Conservation (phyloP, 2,888 invertebrate species). For the Pachliopta kotzebuea region DNA sequence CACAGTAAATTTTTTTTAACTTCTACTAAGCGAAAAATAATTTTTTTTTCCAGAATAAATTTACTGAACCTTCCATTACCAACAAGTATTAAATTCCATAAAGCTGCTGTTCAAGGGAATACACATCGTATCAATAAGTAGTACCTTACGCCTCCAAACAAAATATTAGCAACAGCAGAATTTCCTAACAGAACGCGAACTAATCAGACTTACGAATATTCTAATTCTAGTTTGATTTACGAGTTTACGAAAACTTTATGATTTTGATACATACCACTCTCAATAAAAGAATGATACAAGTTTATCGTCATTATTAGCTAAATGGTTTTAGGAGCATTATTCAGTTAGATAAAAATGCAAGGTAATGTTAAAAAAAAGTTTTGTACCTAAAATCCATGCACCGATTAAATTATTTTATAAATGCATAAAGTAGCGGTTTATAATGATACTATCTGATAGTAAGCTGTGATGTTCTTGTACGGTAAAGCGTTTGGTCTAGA, state of each 20-base stretch:
- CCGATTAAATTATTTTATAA: too few species aligned
- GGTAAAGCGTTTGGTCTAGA: too few species aligned
- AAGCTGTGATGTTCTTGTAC: too few species aligned
- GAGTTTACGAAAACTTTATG: background rate
- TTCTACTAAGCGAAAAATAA: slow-evolving; percentile 22
- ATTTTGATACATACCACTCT: background rate
- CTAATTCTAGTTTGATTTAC: slow-evolving; percentile 16
- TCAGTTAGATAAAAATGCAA: too few species aligned
- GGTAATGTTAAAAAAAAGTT: too few species aligned
- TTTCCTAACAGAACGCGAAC: slow-evolving; percentile 47
- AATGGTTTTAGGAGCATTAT: too few species aligned
- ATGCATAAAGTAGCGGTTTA: too few species aligned
- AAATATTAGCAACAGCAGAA: slow-evolving; percentile 31
- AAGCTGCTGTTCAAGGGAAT: slow-evolving; percentile 3
- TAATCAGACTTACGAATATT: slow-evolving; percentile 44
- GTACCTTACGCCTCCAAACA: slow-evolving; percentile 16
- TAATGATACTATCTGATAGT: too few species aligned
- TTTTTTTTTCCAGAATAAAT: slow-evolving; percentile 18
- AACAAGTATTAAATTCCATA: slow-evolving; percentile 12
- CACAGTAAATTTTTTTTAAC: background rate
- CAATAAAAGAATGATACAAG: background rate
- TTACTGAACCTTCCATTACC: slow-evolving; percentile 23
- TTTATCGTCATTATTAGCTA: too few species aligned
- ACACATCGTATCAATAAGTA: background rate
- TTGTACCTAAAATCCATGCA: too few species aligned